Evolutionary conservation across 2,113 vertebrate genomes (phyloP).

Genomic region (Brevimyrus niger): DNA sequence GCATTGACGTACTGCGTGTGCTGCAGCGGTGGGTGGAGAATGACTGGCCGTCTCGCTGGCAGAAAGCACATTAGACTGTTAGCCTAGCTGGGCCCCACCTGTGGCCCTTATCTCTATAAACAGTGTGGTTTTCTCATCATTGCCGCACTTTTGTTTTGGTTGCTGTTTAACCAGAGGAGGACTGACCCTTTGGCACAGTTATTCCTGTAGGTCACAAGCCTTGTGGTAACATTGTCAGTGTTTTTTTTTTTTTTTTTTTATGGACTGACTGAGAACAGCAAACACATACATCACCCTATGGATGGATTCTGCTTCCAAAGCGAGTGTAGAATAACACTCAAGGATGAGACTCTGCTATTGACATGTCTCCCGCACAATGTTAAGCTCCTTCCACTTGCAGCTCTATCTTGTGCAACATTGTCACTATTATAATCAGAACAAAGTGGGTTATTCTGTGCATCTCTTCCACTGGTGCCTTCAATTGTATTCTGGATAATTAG

Average conservation of each 20-base stretch:
- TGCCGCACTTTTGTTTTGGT: not conserved
- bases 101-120: not conserved
- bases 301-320: not conserved
- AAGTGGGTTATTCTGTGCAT: not conserved
- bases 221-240: not conserved
- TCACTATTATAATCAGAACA: not conserved
- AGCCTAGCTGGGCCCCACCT: not conserved
- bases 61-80: slow-evolving; percentile 51
- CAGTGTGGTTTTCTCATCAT: not conserved
- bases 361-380: not conserved
- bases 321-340: not conserved
- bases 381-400: not conserved
- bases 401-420: not conserved
- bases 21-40: slow-evolving; percentile 87
- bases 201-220: not conserved
- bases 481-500: not conserved
- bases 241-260: too few relatives aligned
- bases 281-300: not conserved
- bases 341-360: not conserved
- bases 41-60: slow-evolving; percentile 84
- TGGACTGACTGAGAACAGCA: not conserved
- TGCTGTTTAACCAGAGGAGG: not conserved
- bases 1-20: slow-evolving; percentile 83
- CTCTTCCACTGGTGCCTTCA: not conserved
- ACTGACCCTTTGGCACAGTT: not conserved